Evolutionary conservation across 2,797 vertebrate species (phyloP).

Genomic region (Periparus ater): DNA sequence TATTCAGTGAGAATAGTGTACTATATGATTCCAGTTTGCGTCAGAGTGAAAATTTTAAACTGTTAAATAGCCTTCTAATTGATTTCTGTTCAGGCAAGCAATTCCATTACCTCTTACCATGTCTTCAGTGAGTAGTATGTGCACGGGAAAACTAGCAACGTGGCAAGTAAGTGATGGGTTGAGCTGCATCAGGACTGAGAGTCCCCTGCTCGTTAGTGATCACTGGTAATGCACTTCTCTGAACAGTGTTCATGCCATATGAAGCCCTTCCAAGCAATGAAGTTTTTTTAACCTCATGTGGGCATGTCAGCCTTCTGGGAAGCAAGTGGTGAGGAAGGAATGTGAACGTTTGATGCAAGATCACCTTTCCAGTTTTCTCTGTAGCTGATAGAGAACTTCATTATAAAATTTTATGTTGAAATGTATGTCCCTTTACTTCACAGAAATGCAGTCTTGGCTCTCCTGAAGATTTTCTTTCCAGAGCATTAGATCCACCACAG

Average conservation of each 20-base stretch:
- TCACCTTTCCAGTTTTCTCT: background rate
- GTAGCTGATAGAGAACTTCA: background rate
- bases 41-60: background rate
- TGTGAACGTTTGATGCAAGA: background rate
- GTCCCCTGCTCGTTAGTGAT: background rate
- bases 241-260: background rate
- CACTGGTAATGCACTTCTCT: background rate
- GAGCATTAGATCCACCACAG: conserved; percentile 90
- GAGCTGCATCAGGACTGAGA: background rate
- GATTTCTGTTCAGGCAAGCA: background rate
- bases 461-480: conserved; percentile 92
- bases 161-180: background rate
- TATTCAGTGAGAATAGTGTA: background rate
- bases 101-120: background rate
- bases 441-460: conserved; percentile 95
- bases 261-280: background rate
- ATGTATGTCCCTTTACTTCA: background rate
- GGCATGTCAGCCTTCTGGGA: rapidly evolving
- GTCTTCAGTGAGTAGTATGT: background rate
- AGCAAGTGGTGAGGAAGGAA: background rate
- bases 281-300: background rate
- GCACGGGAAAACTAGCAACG: background rate
- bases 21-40: background rate
- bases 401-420: background rate
- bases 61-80: background rate